Evolutionary conservation across 2,888 invertebrate species (phyloP).

Genomic region (Tachina grossa): DNA sequence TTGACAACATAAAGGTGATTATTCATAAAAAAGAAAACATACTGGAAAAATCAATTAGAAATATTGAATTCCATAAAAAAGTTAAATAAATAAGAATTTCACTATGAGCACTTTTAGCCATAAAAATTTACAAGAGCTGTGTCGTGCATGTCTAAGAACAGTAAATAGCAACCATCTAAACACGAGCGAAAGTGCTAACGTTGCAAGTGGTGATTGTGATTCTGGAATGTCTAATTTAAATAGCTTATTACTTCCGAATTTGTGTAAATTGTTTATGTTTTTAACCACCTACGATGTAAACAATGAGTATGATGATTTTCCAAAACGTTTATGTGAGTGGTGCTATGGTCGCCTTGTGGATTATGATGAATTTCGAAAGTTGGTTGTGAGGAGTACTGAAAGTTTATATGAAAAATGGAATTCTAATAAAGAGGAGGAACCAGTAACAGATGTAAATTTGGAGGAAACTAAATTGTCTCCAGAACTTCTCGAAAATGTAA

Average conservation of each 20-base stretch:
- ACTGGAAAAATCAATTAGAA: constrained; percentile 13
- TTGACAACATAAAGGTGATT: neutral
- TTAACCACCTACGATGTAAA: constrained; percentile 76
- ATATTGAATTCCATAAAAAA: constrained; percentile 8
- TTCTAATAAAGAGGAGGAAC: constrained; percentile 1
- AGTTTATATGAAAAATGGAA: constrained; percentile 67
- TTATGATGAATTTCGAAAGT: constrained; percentile 75
- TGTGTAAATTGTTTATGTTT: constrained; percentile 74
- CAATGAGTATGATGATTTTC: constrained; percentile 73
- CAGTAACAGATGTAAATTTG: neutral
- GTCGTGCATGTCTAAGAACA: constrained; percentile 77
- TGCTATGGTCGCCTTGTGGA: constrained; percentile 77
- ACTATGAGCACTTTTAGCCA: constrained; percentile 55
- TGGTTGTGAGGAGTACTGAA: constrained; percentile 74
- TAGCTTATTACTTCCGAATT: constrained; percentile 72
- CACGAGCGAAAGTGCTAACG: neutral
- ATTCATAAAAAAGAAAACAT: constrained; percentile 1
- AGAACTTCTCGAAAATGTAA: constrained; percentile 2
- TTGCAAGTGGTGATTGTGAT: neutral
- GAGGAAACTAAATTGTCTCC: neutral
- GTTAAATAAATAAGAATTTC: neutral
- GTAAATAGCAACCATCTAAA: constrained; percentile 66
- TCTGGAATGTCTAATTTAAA: constrained; percentile 65
- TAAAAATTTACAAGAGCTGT: constrained; percentile 76
- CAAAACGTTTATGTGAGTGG: constrained; percentile 75